phyloP scores from a whole-genome alignment of 2,113 vertebrate species.

The Daubentonia madagascariensis region DNA sequence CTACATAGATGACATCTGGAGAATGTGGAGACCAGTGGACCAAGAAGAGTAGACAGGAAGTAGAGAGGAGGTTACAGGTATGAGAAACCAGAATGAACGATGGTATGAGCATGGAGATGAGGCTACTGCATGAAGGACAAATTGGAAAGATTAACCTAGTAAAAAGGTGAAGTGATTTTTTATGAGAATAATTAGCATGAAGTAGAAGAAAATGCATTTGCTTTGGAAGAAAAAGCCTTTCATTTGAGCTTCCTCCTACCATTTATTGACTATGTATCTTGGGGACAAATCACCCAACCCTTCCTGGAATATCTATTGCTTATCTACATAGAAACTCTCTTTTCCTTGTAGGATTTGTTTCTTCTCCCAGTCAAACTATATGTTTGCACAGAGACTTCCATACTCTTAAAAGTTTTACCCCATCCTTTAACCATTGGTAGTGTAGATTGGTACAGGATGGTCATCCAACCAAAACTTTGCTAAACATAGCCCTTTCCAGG shows the following conservation, averaged over 20 bases:
- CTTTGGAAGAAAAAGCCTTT: neutral
- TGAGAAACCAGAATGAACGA: neutral
- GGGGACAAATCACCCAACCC: neutral
- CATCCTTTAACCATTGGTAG: neutral
- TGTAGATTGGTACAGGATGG: neutral
- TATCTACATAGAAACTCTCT: neutral
- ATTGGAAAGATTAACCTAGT: neutral
- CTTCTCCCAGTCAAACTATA: neutral
- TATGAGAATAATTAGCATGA: neutral
- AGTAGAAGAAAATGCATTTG: neutral
- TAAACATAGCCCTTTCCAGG: neutral
- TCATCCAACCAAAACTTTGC: neutral
- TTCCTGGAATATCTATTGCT: neutral
- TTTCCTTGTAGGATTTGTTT: neutral
- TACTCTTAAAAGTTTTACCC: neutral
- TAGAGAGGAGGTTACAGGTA: neutral
- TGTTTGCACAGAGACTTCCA: neutral
- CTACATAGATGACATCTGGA: neutral
- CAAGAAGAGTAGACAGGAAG: neutral
- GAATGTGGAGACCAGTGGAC: neutral
- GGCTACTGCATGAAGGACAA: neutral
- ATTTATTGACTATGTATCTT: neutral
- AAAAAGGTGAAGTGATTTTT: neutral
- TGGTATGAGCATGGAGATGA: fast-evolving
- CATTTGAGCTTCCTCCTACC: neutral